A percentile compares a stretch with the other conserved stretches of the same genome.
Conservation (phyloP, 2,113 vertebrate species). For the Cygnus atratus region DNA sequence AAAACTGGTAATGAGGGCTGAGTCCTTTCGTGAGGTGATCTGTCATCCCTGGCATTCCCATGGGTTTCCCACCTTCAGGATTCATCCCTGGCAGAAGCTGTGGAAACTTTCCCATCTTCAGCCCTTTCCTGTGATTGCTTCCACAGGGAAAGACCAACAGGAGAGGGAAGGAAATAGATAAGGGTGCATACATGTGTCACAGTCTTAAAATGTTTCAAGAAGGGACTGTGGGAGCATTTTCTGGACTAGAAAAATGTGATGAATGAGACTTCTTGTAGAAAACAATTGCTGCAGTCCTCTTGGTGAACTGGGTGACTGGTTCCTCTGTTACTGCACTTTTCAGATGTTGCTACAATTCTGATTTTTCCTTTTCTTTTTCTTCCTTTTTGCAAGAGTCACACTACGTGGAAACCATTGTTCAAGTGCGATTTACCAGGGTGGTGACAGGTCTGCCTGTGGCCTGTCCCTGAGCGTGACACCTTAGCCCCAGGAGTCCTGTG, state of each 20-base stretch:
- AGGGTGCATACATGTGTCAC: background rate
- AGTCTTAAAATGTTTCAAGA: background rate
- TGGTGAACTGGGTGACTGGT: background rate
- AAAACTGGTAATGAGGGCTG: background rate
- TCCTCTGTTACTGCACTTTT: background rate
- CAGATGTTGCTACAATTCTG: background rate
- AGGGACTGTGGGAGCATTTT: background rate
- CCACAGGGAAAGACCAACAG: background rate
- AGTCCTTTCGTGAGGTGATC: background rate
- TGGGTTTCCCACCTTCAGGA: background rate
- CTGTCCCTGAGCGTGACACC: rapidly evolving
- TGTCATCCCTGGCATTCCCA: background rate
- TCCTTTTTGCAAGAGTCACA: background rate
- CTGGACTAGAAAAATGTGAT: background rate
- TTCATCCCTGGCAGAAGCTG: background rate
- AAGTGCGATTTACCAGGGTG: background rate
- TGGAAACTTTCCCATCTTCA: background rate
- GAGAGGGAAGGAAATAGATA: background rate
- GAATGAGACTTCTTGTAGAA: background rate
- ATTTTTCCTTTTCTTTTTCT: background rate
- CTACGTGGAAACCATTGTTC: background rate
- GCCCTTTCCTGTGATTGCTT: background rate
- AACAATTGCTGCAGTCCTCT: background rate
- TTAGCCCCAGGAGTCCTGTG: background rate
- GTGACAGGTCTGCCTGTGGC: background rate